These are phyloP conservation scores for Drosophila sechellia DNA, from an alignment of 1,140 invertebrate species.

Conservation along the genomic window DNA sequence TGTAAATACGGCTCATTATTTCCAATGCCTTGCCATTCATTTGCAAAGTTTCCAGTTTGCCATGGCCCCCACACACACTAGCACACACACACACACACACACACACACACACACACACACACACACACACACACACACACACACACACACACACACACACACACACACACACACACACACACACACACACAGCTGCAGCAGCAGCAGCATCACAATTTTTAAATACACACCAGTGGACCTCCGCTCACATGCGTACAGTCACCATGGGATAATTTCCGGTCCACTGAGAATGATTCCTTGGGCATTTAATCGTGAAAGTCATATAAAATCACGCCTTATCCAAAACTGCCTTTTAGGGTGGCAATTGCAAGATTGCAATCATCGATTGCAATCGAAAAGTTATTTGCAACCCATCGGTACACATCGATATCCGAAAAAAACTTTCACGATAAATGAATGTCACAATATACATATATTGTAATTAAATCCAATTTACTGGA, in stretches of 20 bases:
- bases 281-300: not conserved
- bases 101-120: not conserved
- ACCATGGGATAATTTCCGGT: conserved; percentile 7
- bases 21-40: conserved; percentile 74
- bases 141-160: not conserved
- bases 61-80: not conserved
- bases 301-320: not conserved
- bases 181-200: not conserved
- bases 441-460: too few relatives aligned
- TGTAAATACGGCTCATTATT: conserved; percentile 83
- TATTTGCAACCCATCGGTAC: too few relatives aligned
- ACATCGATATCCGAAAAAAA: too few relatives aligned
- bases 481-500: too few relatives aligned
- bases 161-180: not conserved
- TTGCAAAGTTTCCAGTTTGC: conserved; percentile 64
- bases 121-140: not conserved
- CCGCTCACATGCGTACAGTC: not conserved
- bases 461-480: too few relatives aligned
- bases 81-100: not conserved
- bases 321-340: too few relatives aligned
- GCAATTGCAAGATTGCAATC: too few relatives aligned
- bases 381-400: too few relatives aligned
- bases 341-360: not conserved
- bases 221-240: not conserved
- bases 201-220: too few relatives aligned